Percentiles rank a stretch among this genome's conserved stretches.
These are phyloP conservation scores for Drosophila carrolli DNA, from an alignment of 1,140 invertebrate genomes.

Conservation along the genomic window DNA sequence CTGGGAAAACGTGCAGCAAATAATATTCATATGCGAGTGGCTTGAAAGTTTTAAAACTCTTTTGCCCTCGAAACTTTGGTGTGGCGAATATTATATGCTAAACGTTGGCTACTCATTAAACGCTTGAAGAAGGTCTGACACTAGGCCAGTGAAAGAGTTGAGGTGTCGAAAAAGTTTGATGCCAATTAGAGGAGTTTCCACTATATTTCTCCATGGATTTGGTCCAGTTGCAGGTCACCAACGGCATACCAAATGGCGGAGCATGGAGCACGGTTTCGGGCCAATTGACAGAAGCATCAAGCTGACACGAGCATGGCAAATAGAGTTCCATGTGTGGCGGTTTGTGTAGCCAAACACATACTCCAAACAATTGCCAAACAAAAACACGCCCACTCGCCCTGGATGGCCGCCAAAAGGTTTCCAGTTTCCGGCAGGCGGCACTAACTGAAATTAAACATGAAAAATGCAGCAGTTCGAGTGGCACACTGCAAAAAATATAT, in stretches of 20 bases:
- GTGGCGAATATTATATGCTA: conserved; percentile 14
- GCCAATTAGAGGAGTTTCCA: conserved; percentile 23
- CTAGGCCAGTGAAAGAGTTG: neutral
- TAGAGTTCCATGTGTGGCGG: conserved; percentile 25
- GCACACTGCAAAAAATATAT: conserved; percentile 11
- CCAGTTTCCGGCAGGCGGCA: conserved; percentile 36
- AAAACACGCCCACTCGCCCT: conserved; percentile 17
- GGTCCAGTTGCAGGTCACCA: conserved; percentile 33
- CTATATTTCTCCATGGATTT: neutral
- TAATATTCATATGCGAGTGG: conserved; percentile 19
- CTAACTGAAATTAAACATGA: conserved; percentile 82
- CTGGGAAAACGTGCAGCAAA: conserved; percentile 8
- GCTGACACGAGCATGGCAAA: conserved; percentile 51
- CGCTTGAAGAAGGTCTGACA: conserved; percentile 3
- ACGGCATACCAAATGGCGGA: conserved; percentile 66
- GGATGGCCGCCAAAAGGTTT: conserved; percentile 61
- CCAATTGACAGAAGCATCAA: conserved; percentile 52
- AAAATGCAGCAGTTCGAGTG: conserved; percentile 62
- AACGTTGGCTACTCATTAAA: conserved; percentile 19
- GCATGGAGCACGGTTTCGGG: conserved; percentile 36
- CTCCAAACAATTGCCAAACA: conserved; percentile 44
- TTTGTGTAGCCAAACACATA: conserved; percentile 22
- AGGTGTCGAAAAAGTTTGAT: conserved; percentile 23
- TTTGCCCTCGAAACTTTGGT: conserved; percentile 13
- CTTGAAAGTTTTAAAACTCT: conserved; percentile 22